Conservation (phyloP, 2,888 invertebrate genomes). For the Creontiades dilutus region DNA sequence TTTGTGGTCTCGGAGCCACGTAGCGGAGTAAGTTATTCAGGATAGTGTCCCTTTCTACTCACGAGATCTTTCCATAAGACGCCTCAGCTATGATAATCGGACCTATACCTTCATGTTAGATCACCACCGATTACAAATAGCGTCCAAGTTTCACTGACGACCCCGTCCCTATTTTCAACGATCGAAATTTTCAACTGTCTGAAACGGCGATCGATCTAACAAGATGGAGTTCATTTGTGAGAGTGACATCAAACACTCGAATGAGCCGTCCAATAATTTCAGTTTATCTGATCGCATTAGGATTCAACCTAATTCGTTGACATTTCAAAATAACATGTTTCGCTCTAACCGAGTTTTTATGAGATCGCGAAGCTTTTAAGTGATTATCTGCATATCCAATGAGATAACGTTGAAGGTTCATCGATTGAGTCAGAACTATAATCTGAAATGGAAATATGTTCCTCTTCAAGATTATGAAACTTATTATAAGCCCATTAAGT, state of each 20-base stretch:
- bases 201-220: neutral
- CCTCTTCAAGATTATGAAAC: too few relatives aligned
- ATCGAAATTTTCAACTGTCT: neutral
- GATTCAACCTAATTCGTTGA: neutral
- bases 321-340: neutral
- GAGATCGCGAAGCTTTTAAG: neutral
- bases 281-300: neutral
- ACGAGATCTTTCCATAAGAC: slow-evolving; percentile 19
- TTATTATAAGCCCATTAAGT: too few relatives aligned
- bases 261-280: neutral
- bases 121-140: neutral
- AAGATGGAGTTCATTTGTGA: neutral
- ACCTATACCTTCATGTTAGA: neutral
- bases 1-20: neutral
- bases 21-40: neutral
- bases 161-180: neutral
- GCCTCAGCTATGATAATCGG: neutral
- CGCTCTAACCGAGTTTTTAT: neutral
- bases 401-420: neutral
- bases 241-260: neutral
- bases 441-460: too few relatives aligned
- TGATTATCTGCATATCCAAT: neutral
- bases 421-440: neutral
- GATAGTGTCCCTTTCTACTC: slow-evolving; percentile 29
- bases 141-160: neutral